phyloP scores from a whole-genome alignment of 1,140 invertebrate genomes.

The Bombus sibiricus region DNA sequence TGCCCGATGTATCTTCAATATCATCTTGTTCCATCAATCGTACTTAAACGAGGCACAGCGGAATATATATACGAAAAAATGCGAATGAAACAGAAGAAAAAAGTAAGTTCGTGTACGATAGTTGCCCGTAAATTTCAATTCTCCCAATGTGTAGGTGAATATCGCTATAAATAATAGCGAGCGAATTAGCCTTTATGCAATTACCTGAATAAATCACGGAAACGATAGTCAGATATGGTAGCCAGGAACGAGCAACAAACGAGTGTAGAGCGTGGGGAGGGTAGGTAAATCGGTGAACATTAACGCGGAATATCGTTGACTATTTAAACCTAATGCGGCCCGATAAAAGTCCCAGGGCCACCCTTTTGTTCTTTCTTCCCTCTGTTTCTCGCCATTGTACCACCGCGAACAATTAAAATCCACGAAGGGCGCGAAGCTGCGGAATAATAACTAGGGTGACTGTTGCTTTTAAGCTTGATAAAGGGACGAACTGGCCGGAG shows the following conservation, averaged over 20 bases:
- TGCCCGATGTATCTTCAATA: not conserved
- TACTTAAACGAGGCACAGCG: not conserved
- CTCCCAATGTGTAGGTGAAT: too few species aligned
- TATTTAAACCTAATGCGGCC: not conserved
- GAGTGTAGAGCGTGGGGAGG: not conserved
- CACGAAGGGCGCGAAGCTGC: conserved; percentile 3
- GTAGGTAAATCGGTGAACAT: conserved; percentile 28
- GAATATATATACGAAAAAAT: not conserved
- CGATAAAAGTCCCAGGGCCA: conserved; percentile 37
- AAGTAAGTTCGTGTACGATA: too few species aligned
- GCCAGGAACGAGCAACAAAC: too few species aligned
- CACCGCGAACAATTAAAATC: conserved; percentile 33
- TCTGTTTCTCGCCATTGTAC: conserved; percentile 8
- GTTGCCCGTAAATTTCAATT: too few species aligned
- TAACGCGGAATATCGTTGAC: conserved; percentile 5
- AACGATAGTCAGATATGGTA: not conserved
- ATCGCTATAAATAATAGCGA: too few species aligned
- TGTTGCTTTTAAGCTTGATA: conserved; percentile 56
- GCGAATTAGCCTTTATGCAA: not conserved
- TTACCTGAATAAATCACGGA: conserved; percentile 7
- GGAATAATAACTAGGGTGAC: conserved; percentile 61
- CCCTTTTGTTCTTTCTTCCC: conserved; percentile 27
- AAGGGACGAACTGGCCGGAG: conserved; percentile 19
- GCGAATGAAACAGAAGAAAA: not conserved
- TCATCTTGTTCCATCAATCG: not conserved